Percentiles rank a stretch among this genome's conserved stretches.
Evolutionary conservation across 2,797 vertebrate genomes (phyloP).

Genomic region (Molothrus ater): DNA sequence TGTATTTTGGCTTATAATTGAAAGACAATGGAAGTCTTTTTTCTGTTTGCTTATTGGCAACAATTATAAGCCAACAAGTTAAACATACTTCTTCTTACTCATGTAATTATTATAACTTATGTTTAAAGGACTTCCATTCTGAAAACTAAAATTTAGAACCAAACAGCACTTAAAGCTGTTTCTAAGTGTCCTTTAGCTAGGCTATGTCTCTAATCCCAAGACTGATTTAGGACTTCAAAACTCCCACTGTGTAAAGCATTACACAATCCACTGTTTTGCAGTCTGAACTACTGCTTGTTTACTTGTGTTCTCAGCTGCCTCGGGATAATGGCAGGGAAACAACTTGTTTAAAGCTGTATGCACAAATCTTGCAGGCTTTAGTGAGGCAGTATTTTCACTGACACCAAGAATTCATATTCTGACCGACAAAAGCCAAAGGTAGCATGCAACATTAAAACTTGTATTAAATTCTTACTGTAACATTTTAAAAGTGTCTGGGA

Average conservation of each 20-base stretch:
- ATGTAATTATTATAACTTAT: not conserved
- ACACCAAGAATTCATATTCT: not conserved
- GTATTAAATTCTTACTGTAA: not conserved
- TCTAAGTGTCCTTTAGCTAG: not conserved
- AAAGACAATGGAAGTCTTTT: not conserved
- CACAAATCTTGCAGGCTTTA: not conserved
- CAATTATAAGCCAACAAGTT: not conserved
- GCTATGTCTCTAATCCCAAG: not conserved
- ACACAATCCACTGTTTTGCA: slow-evolving; percentile 17
- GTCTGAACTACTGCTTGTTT: slow-evolving; percentile 18
- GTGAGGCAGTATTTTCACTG: not conserved
- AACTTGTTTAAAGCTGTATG: slow-evolving; percentile 17
- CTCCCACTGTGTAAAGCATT: not conserved
- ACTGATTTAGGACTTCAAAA: slow-evolving; percentile 12
- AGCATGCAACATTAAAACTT: not conserved
- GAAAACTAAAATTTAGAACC: not conserved
- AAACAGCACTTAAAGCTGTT: not conserved
- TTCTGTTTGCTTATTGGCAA: not conserved
- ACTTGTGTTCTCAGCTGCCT: slow-evolving; percentile 26
- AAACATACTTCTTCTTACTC: not conserved
- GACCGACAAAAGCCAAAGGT: not conserved
- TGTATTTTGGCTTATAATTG: not conserved
- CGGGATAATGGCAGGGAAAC: slow-evolving; percentile 4
- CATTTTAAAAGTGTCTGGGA: not conserved
- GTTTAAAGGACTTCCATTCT: not conserved